Evolutionary conservation across 2,797 vertebrate genomes (phyloP).

Genomic region (Cephalopachus bancanus): DNA sequence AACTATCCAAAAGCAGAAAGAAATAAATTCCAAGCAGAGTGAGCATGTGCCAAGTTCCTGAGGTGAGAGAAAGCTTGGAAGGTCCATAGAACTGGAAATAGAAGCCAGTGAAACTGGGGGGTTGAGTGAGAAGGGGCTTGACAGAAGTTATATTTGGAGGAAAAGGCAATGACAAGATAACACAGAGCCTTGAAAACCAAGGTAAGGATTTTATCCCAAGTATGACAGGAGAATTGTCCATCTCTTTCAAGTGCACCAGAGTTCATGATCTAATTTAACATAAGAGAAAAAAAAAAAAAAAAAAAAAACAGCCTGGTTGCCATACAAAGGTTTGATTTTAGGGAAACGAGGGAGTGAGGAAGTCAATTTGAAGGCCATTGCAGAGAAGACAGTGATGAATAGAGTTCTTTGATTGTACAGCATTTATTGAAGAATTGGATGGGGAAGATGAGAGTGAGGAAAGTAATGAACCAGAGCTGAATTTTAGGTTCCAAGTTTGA

Average conservation of each 20-base stretch:
- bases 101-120: background rate
- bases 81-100: background rate
- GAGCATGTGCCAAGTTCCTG: constrained; percentile 1
- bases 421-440: background rate
- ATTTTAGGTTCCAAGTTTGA: background rate
- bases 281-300: background rate
- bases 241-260: background rate
- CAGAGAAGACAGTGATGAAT: background rate
- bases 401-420: background rate
- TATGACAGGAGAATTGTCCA: background rate
- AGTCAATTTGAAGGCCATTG: background rate
- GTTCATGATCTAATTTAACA: constrained; percentile 49
- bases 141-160: background rate
- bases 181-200: background rate
- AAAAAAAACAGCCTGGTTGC: background rate
- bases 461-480: background rate
- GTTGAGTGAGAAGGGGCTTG: background rate
- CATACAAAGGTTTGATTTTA: background rate
- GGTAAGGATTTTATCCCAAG: constrained; percentile 4
- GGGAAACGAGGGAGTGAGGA: background rate
- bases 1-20: background rate
- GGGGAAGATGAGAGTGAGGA: background rate
- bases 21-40: background rate
- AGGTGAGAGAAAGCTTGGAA: background rate
- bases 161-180: background rate